These are phyloP conservation scores for Novumbra hubbsi DNA, from an alignment of 2,797 vertebrate genomes.

Conservation along the genomic window DNA sequence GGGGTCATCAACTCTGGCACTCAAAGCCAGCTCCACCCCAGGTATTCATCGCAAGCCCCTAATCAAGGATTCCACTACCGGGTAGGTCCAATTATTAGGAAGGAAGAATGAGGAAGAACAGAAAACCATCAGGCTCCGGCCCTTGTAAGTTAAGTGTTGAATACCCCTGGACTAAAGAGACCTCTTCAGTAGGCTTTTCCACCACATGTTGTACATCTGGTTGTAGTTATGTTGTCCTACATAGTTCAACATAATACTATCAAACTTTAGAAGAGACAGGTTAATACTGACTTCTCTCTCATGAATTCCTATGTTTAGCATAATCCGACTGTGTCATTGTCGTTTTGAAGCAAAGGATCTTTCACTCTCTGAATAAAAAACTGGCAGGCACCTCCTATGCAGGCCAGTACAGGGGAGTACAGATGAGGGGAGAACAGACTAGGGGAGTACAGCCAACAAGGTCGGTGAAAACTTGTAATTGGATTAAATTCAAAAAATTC, in stretches of 20 bases:
- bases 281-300: not conserved
- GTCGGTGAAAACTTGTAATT: constrained; percentile 22
- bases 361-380: too few species aligned
- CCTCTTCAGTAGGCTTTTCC: not conserved
- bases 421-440: constrained; percentile 15
- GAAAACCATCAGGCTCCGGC: too few species aligned
- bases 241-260: not conserved
- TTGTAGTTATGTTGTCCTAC: not conserved
- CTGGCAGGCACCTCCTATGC: not conserved
- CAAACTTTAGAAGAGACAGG: not conserved
- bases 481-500: constrained; percentile 39
- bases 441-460: constrained; percentile 1
- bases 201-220: not conserved
- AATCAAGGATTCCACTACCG: too few species aligned
- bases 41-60: too few species aligned
- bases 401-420: constrained; percentile 1
- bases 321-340: too few species aligned
- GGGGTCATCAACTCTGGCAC: too few species aligned
- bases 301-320: not conserved
- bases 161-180: not conserved
- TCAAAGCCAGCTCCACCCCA: too few species aligned
- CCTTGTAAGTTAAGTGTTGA: too few species aligned
- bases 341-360: too few species aligned
- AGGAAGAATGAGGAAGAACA: too few species aligned
- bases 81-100: too few species aligned